Evolutionary conservation across 2,888 invertebrate genomes (phyloP).

Genomic region (Tenodera sinensis): DNA sequence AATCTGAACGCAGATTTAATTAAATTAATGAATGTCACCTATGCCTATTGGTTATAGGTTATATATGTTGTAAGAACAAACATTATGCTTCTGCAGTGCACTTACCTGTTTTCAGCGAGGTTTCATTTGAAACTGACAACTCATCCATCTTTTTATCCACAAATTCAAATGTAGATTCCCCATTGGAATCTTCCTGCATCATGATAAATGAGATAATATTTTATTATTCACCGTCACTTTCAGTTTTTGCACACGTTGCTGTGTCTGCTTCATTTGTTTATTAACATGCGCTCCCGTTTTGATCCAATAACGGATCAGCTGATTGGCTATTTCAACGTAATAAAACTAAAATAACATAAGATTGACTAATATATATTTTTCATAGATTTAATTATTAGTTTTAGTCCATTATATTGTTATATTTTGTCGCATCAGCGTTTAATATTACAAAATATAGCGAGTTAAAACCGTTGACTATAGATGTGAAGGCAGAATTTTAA

Average conservation of each 20-base stretch:
- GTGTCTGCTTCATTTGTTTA: background rate
- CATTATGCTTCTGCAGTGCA: background rate
- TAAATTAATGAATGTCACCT: background rate
- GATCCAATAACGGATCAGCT: background rate
- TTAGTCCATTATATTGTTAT: no score
- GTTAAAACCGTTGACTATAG: no score
- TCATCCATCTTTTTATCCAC: constrained; percentile 41
- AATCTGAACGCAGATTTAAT: constrained; percentile 40
- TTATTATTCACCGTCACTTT: background rate
- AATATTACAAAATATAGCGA: no score
- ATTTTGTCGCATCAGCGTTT: no score
- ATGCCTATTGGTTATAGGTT: background rate
- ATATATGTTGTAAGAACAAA: background rate
- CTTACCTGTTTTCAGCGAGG: constrained; percentile 35
- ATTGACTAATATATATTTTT: background rate
- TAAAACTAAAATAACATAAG: background rate
- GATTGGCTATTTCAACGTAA: background rate
- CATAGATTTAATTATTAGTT: no score
- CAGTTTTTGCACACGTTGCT: background rate
- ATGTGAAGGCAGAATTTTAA: background rate
- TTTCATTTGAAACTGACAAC: constrained; percentile 34
- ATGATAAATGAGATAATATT: constrained; percentile 21
- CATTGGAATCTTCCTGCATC: constrained; percentile 47
- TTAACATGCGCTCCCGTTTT: background rate
- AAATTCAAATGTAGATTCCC: constrained; percentile 47